These are phyloP conservation scores for Abrostola triplasia DNA, from an alignment of 2,888 invertebrate genomes.

Conservation along the genomic window DNA sequence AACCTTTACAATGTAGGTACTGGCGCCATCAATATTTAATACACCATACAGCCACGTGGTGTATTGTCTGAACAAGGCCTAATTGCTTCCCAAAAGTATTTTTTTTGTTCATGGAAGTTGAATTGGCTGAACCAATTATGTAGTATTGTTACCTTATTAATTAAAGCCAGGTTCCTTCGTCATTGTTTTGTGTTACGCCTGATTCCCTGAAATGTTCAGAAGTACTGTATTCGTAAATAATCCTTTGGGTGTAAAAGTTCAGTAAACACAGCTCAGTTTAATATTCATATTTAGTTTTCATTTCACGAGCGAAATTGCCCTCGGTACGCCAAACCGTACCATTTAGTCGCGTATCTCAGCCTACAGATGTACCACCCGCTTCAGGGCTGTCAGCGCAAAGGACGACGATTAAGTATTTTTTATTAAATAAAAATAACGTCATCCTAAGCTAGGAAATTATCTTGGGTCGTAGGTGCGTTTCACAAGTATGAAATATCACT, in stretches of 20 bases:
- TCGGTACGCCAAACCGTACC: slow-evolving; percentile 13
- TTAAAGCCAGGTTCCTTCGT: too few relatives aligned
- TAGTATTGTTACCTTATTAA: too few relatives aligned
- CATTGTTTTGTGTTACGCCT: slow-evolving; percentile 14
- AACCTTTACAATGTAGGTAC: slow-evolving; percentile 20
- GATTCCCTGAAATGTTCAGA: neutral
- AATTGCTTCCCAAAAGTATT: neutral
- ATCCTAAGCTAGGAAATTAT: too few relatives aligned
- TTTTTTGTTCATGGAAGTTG: neutral
- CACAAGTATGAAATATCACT: too few relatives aligned
- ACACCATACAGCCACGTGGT: slow-evolving; percentile 25
- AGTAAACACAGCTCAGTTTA: slow-evolving; percentile 4
- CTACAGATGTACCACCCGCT: slow-evolving; percentile 6
- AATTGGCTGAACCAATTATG: too few relatives aligned
- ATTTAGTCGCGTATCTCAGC: slow-evolving; percentile 37
- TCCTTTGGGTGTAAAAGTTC: neutral
- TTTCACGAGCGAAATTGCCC: slow-evolving; percentile 15
- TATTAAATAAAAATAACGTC: too few relatives aligned
- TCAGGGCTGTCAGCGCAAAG: slow-evolving; percentile 8
- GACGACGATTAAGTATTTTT: too few relatives aligned
- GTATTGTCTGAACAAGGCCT: neutral
- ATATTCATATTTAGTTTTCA: slow-evolving; percentile 19
- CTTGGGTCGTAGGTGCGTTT: too few relatives aligned
- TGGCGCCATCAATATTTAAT: slow-evolving; percentile 12
- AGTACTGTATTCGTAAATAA: neutral